These are phyloP conservation scores for Orthonyx spaldingii DNA, from an alignment of 2,113 vertebrate genomes.

Conservation along the genomic window DNA sequence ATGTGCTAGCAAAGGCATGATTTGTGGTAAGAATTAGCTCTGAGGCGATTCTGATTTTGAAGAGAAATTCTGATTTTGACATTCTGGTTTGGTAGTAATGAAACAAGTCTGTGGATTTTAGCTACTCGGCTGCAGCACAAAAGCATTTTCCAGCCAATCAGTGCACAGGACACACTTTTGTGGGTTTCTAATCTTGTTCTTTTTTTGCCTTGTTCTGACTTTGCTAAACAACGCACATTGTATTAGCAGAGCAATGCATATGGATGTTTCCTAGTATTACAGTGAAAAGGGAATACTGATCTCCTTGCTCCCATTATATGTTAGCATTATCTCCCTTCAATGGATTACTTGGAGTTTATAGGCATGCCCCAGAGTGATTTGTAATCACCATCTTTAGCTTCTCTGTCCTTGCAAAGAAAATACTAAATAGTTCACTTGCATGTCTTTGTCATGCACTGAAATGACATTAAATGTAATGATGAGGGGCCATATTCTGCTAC, in stretches of 20 bases:
- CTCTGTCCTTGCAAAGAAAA: conserved; percentile 22
- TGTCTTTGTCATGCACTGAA: background rate
- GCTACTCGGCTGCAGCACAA: background rate
- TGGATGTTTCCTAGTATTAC: conserved; percentile 30
- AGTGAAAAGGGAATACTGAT: conserved; percentile 30
- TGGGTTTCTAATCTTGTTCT: conserved; percentile 50
- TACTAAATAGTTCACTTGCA: background rate
- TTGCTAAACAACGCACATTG: conserved; percentile 26
- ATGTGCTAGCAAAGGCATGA: background rate
- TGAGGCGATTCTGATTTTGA: accelerated
- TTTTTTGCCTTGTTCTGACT: conserved; percentile 34
- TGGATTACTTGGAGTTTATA: conserved; percentile 34
- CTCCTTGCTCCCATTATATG: conserved; percentile 33
- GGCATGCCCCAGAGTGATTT: conserved; percentile 7
- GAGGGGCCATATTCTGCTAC: background rate
- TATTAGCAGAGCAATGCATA: conserved; percentile 39
- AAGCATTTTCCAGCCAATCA: conserved; percentile 3
- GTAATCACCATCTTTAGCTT: conserved; percentile 11
- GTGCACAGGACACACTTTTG: background rate
- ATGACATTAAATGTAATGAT: background rate
- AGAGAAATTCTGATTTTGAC: background rate
- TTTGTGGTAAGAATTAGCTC: background rate
- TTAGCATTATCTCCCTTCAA: conserved; percentile 17
- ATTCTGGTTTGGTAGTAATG: background rate
- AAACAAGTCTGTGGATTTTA: background rate